Evolutionary conservation across 2,888 invertebrate genomes (phyloP), one percentile per base, ranked within the genome.

Genomic region (Magallana nippona): DNA sequence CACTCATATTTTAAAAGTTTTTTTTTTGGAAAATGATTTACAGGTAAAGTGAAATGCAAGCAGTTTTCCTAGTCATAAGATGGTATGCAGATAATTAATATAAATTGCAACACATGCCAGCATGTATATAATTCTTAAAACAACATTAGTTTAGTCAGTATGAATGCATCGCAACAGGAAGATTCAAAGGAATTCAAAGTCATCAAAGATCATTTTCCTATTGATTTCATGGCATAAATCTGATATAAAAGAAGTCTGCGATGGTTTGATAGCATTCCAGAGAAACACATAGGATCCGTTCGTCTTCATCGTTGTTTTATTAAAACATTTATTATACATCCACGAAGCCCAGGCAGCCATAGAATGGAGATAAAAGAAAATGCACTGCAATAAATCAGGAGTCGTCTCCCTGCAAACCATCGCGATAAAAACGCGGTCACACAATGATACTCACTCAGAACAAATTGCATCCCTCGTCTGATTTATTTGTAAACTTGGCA

Each of bases 271-370:
- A 71, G 27, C 71, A 19, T 27, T 71, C 71, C 71, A 71, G 13
- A 32, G 27, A 27, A 44, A 71, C 22, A 71, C 71, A 32, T 2
- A 11, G 22, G 27, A 32, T 15, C 22, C 32, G 32, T 32, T n/a
- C 5, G 15, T 71, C 71, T 27, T 71, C 71, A 71, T 32, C 5
- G 71, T 71, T 13, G 13, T 71, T 71, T 71, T 71, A 71, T 71
- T 71, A 32, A 71, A 71, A 71, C 71, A 71, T 71, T 71, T 71
- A 71, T 71, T 27, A 22, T 71, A 32, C 71, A 19, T 71, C 32
- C 71, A 27, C 11, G 3, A 27, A 19, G 27, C 22, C 27, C 1
- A 27, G 19, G 71, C 71, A 71, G 71, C 27, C 19, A 71, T 71
- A 71, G 13, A 15, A 71, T 15, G 71, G 13, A 71, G 71, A 71